A percentile compares a stretch with the other conserved stretches of the same genome.
phyloP scores from a whole-genome alignment of 2,797 vertebrate genomes.

The Delichon dasypus region DNA sequence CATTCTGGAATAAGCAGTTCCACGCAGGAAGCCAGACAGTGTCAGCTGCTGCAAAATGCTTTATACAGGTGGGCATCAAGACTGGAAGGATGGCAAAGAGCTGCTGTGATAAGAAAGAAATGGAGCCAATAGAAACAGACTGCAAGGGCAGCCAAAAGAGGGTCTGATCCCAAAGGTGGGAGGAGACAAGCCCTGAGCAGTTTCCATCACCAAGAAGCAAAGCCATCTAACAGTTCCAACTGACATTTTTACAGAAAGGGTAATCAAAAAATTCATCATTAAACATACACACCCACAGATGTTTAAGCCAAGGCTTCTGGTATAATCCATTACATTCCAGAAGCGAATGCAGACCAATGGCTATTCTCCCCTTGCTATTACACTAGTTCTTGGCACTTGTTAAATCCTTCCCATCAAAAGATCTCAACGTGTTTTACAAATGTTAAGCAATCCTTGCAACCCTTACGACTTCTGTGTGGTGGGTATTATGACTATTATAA shows the following conservation, averaged over 20 bases:
- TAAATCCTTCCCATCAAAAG: not conserved
- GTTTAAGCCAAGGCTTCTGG: not conserved
- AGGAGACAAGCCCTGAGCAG: not conserved
- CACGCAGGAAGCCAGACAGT: not conserved
- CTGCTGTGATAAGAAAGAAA: rapidly evolving
- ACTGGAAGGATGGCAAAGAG: not conserved
- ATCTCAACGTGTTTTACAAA: not conserved
- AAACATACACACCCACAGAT: not conserved
- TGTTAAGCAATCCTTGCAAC: not conserved
- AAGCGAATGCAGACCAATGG: not conserved
- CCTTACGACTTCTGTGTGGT: not conserved
- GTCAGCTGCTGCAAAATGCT: not conserved
- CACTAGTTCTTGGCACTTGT: not conserved
- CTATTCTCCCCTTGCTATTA: not conserved
- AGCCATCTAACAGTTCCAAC: not conserved
- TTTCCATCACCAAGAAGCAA: not conserved
- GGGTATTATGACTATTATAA: not conserved
- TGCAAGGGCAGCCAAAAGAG: not conserved
- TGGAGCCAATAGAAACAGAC: not conserved
- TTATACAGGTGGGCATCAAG: not conserved
- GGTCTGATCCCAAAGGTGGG: not conserved
- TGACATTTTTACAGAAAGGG: not conserved
- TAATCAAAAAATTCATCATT: not conserved
- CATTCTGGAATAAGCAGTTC: not conserved
- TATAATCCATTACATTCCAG: not conserved